Conservation (phyloP, 2,888 invertebrate genomes). For the Diogma glabrata region DNA sequence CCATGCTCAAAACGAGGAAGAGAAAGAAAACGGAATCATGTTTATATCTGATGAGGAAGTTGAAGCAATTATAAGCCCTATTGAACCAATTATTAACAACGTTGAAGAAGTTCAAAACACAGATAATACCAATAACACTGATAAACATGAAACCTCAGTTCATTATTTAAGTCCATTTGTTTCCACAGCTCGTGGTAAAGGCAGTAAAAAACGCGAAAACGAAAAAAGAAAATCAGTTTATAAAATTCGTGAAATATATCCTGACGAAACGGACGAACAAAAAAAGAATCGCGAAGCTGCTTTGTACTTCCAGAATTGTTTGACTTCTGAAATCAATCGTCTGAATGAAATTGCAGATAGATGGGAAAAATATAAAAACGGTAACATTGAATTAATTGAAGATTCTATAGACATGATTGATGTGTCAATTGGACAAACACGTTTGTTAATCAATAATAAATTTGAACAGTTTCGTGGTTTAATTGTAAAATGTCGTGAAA, state of each 20-base stretch:
- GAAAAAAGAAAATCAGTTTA: conserved; percentile 14
- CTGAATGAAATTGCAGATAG: conserved; percentile 30
- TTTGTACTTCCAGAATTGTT: conserved; percentile 9
- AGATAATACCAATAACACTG: not conserved
- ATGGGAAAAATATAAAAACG: conserved; percentile 33
- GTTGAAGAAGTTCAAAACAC: not conserved
- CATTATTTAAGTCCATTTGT: conserved; percentile 28
- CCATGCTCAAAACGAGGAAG: not conserved
- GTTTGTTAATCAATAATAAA: conserved; percentile 51
- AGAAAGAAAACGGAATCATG: too few species aligned
- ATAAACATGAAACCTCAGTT: not conserved
- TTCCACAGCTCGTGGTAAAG: conserved; percentile 37
- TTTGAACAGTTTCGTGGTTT: conserved; percentile 51
- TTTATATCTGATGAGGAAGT: not conserved
- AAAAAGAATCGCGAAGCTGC: conserved; percentile 4
- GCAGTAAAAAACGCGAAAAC: conserved; percentile 34
- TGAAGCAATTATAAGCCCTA: not conserved
- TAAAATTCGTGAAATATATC: not conserved
- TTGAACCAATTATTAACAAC: not conserved
- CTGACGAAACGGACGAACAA: not conserved
- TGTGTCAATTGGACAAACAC: conserved; percentile 55
- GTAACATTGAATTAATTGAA: conserved; percentile 27
- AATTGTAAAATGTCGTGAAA: conserved; percentile 24
- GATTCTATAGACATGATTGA: conserved; percentile 41
- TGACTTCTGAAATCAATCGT: conserved; percentile 32